Conservation (phyloP, 35 echinoderm and acorn worm genomes). For the Anneissia japonica region DNA sequence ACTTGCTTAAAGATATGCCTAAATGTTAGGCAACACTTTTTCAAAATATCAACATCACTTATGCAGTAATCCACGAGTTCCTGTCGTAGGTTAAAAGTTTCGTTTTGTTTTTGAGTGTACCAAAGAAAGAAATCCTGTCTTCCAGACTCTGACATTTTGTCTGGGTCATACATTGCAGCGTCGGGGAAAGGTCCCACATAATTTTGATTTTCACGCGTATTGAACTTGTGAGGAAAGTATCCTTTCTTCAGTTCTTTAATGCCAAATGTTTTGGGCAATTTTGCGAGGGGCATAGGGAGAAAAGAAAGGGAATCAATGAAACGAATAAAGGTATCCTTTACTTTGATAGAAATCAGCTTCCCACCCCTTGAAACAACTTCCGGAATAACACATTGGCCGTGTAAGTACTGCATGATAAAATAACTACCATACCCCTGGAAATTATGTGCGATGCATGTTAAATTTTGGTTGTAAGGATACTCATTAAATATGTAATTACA, state of each 20-base stretch:
- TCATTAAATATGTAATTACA: background rate
- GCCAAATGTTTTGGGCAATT: constrained; percentile 50
- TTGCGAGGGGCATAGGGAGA: constrained; percentile 25
- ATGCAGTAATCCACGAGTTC: constrained; percentile 22
- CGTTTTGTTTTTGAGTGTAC: constrained; percentile 9
- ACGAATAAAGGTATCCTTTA: background rate
- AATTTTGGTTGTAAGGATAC: background rate
- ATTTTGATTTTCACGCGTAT: constrained; percentile 32
- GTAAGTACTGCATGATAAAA: constrained; percentile 38
- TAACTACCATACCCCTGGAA: background rate
- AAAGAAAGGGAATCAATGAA: constrained; percentile 39
- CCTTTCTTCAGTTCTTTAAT: constrained; percentile 46
- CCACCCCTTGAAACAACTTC: constrained; percentile 39
- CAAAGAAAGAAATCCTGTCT: constrained; percentile 14
- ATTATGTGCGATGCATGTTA: background rate
- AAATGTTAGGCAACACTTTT: constrained; percentile 11
- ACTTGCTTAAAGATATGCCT: constrained; percentile 25
- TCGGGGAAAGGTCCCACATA: constrained; percentile 52
- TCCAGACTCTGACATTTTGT: constrained; percentile 9
- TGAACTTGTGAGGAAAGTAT: constrained; percentile 60
- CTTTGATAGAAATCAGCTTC: constrained; percentile 11
- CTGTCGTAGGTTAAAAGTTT: constrained; percentile 10
- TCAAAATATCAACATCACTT: constrained; percentile 38
- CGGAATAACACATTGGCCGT: background rate
- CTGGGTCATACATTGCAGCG: constrained; percentile 6